Percentiles rank a stretch among this genome's conserved stretches.
phyloP scores from a whole-genome alignment of 2,797 vertebrate species.

The Gila robusta region DNA sequence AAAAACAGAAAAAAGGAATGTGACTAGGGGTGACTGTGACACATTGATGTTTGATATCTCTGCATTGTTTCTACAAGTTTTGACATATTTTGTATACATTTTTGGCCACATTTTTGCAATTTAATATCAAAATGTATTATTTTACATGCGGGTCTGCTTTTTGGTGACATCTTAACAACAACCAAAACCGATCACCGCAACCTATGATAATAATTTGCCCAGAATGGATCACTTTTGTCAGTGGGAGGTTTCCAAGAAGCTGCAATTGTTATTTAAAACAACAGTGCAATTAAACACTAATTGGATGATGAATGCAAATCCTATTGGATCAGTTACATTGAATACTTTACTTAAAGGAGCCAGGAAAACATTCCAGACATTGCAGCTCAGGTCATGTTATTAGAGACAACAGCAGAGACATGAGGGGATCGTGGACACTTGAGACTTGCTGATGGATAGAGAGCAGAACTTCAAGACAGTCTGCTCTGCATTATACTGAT shows the following conservation, averaged over 20 bases:
- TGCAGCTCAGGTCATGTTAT: constrained; percentile 47
- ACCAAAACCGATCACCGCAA: background rate
- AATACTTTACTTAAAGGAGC: constrained; percentile 28
- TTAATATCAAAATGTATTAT: background rate
- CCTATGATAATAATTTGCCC: constrained; percentile 10
- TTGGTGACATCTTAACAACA: background rate
- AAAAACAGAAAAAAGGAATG: too few relatives aligned
- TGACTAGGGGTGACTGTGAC: too few relatives aligned
- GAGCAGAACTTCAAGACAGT: background rate
- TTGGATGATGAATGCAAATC: constrained; percentile 23
- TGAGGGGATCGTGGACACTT: background rate
- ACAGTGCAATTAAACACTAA: constrained; percentile 36
- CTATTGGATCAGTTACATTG: constrained; percentile 33
- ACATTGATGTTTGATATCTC: background rate
- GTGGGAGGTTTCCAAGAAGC: constrained; percentile 30
- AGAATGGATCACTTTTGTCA: constrained; percentile 2
- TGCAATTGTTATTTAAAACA: constrained; percentile 49
- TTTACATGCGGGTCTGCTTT: background rate
- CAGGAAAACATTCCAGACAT: constrained; percentile 51
- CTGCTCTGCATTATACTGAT: background rate
- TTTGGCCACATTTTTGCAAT: background rate
- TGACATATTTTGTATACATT: background rate
- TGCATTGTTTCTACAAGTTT: background rate
- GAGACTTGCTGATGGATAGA: background rate
- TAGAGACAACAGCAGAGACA: constrained; percentile 46